Percentiles rank a stretch among this genome's conserved stretches.
Conservation (phyloP, 2,113 vertebrate genomes). For the Climacteris rufus region DNA sequence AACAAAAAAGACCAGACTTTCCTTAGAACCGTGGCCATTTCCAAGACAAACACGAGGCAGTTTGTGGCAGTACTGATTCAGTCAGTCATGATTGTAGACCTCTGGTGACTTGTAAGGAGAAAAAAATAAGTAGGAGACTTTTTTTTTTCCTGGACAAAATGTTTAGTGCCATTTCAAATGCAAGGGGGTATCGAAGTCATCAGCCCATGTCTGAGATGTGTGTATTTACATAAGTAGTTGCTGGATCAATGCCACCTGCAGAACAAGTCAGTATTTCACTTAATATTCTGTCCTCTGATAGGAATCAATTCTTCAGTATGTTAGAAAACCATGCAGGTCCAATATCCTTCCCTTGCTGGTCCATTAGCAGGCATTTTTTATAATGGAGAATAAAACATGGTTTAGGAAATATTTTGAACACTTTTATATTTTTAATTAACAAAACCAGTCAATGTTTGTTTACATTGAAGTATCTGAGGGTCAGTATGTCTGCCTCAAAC, state of each 20-base stretch:
- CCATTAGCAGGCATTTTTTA: not conserved
- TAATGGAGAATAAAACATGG: not conserved
- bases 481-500: not conserved
- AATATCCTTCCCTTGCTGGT: not conserved
- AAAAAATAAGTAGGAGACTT: not conserved
- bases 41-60: not conserved
- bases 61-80: not conserved
- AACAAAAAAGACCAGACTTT: fast-evolving
- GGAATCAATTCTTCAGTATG: not conserved
- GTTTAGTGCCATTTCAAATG: not conserved
- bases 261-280: not conserved
- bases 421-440: not conserved
- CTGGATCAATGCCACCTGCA: not conserved
- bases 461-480: not conserved
- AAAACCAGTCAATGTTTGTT: not conserved
- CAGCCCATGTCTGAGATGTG: not conserved
- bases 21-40: not conserved
- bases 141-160: not conserved
- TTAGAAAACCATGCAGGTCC: not conserved
- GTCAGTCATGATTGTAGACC: not conserved
- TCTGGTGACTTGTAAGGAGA: not conserved
- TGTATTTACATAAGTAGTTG: not conserved
- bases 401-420: not conserved
- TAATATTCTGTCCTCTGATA: not conserved
- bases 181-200: not conserved